These are phyloP conservation scores for Drosophila putrida DNA, from an alignment of 2,888 invertebrate species.

Conservation along the genomic window DNA sequence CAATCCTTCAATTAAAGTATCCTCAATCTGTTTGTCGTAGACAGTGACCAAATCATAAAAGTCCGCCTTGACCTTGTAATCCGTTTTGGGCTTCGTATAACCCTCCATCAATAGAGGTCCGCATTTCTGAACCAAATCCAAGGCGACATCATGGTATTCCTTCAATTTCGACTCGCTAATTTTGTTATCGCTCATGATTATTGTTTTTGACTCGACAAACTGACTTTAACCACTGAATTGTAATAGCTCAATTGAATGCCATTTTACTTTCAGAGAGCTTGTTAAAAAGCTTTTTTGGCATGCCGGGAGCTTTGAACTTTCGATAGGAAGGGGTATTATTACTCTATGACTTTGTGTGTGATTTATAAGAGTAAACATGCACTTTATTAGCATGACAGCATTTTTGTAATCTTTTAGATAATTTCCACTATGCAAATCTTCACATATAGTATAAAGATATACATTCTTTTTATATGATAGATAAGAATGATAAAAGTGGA, in stretches of 20 bases:
- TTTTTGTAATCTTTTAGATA: conserved; percentile 3
- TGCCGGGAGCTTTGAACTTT: conserved; percentile 42
- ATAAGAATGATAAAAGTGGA: neutral
- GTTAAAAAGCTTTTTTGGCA: conserved; percentile 43
- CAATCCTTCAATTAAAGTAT: conserved; percentile 88
- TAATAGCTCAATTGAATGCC: conserved; percentile 12
- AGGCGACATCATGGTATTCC: conserved; percentile 80
- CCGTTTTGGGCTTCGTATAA: conserved; percentile 78
- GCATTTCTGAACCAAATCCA: conserved; percentile 82
- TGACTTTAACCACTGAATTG: conserved; percentile 40
- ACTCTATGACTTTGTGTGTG: conserved; percentile 7
- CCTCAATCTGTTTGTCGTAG: conserved; percentile 92
- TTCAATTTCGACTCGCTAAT: conserved; percentile 69
- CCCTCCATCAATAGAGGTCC: conserved; percentile 83
- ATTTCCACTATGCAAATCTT: conserved; percentile 3
- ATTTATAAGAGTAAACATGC: conserved; percentile 22
- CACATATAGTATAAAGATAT: neutral
- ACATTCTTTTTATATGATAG: neutral
- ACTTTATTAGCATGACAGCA: conserved; percentile 20
- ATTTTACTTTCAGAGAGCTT: conserved; percentile 41
- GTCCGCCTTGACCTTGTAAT: conserved; percentile 86
- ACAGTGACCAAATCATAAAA: conserved; percentile 92
- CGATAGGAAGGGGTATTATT: conserved; percentile 18
- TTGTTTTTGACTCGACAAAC: conserved; percentile 22
- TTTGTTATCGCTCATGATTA: conserved; percentile 43